A percentile compares a stretch with the other conserved stretches of the same genome.
These are phyloP conservation scores for Passerculus sandwichensis DNA, from an alignment of 2,797 vertebrate species.

Conservation along the genomic window DNA sequence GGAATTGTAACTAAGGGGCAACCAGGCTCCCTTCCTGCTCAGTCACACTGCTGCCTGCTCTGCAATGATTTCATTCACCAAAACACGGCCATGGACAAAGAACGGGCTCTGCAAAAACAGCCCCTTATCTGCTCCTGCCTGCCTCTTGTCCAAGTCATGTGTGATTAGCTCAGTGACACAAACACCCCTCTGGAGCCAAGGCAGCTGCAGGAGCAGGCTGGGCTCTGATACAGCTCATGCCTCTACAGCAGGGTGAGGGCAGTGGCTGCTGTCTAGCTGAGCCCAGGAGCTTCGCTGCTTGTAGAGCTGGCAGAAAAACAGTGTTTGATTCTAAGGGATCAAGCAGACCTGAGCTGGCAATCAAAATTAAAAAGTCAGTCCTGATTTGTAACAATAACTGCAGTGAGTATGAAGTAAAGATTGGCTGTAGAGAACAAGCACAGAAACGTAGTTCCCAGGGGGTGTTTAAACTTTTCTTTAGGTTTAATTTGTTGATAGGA, in stretches of 20 bases:
- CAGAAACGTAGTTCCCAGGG: not conserved
- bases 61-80: constrained; percentile 67
- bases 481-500: not conserved
- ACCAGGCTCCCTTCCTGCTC: constrained; percentile 44
- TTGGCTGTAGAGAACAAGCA: not conserved
- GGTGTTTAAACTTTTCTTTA: not conserved
- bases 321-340: not conserved
- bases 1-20: constrained; percentile 27
- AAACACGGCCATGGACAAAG: constrained; percentile 55
- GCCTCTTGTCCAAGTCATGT: constrained; percentile 67
- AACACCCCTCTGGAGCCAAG: constrained; percentile 54
- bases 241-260: constrained; percentile 23
- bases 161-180: constrained; percentile 62
- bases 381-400: not conserved
- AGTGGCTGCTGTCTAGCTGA: not conserved
- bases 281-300: not conserved
- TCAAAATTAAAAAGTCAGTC: not conserved
- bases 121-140: constrained; percentile 67
- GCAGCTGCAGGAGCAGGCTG: constrained; percentile 55
- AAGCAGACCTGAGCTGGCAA: not conserved
- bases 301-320: not conserved
- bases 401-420: not conserved
- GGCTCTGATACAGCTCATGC: constrained; percentile 49
- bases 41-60: constrained; percentile 27
- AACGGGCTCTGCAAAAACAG: constrained; percentile 65